These are phyloP conservation scores for Belgica antarctica DNA, from an alignment of 2,888 invertebrate species.

Conservation along the genomic window DNA sequence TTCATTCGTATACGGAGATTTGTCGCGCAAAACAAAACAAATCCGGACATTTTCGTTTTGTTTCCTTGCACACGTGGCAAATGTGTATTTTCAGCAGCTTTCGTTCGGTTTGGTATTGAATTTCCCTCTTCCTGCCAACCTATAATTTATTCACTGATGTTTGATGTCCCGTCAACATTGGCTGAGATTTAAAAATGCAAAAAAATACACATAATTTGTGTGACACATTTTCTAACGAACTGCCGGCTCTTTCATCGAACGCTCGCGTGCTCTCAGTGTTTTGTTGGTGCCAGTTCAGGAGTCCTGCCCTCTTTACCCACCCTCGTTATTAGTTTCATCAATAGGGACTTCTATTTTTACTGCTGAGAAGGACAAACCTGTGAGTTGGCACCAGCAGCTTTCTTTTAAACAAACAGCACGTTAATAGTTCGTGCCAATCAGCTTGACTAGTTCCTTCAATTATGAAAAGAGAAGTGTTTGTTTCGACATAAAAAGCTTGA, in stretches of 20 bases:
- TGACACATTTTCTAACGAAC: neutral
- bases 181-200: no score
- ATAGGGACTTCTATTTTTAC: slow-evolving; percentile 21
- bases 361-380: neutral
- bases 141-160: neutral
- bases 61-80: neutral
- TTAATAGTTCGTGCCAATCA: neutral
- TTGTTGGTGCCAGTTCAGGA: slow-evolving; percentile 19
- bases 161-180: neutral
- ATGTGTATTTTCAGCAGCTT: neutral
- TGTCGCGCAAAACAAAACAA: slow-evolving; percentile 25
- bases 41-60: neutral
- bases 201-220: neutral
- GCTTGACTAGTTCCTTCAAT: slow-evolving; percentile 5
- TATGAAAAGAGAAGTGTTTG: no score
- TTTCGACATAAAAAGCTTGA: no score
- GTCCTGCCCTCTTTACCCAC: slow-evolving; percentile 23
- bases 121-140: neutral
- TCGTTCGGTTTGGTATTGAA: neutral
- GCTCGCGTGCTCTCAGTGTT: slow-evolving; percentile 38
- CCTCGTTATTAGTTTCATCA: slow-evolving; percentile 33
- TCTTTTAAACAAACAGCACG: neutral
- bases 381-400: neutral
- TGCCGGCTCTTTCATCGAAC: neutral
- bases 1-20: neutral